Evolutionary conservation across 2,888 invertebrate genomes (phyloP).

Genomic region (Apodemia duryi): DNA sequence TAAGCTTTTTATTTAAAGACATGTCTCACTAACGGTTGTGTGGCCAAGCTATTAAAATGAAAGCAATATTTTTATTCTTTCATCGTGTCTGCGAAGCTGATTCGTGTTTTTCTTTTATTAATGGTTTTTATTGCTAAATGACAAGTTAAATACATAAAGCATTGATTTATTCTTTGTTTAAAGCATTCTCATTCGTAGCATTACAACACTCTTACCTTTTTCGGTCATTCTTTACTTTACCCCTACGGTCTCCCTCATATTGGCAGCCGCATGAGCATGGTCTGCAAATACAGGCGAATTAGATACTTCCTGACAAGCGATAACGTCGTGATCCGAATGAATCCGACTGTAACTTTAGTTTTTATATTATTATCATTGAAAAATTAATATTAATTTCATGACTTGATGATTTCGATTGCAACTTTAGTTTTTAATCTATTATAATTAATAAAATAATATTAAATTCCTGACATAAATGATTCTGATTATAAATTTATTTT

Average conservation of each 20-base stretch:
- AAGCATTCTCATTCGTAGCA: slow-evolving; percentile 5
- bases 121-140: neutral
- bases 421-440: too few species aligned
- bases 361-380: too few species aligned
- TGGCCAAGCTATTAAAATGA: neutral
- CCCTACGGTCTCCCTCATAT: slow-evolving; percentile 15
- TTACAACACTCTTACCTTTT: slow-evolving; percentile 3
- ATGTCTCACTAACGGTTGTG: too few species aligned
- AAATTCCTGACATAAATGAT: too few species aligned
- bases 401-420: neutral
- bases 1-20: too few species aligned
- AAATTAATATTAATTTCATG: too few species aligned
- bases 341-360: neutral
- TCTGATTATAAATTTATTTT: too few species aligned
- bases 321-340: neutral
- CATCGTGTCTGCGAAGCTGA: neutral
- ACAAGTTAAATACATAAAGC: neutral
- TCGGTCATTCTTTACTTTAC: slow-evolving; percentile 5
- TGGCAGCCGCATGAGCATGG: slow-evolving; percentile 14
- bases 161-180: neutral
- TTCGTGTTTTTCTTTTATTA: neutral
- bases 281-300: slow-evolving; percentile 13
- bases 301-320: neutral
- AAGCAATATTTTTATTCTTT: neutral
- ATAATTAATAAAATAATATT: too few species aligned